Percentiles rank a stretch among this genome's conserved stretches.
These are phyloP conservation scores for Drosophila virilis DNA, from an alignment of 1,140 invertebrate species.

Conservation along the genomic window DNA sequence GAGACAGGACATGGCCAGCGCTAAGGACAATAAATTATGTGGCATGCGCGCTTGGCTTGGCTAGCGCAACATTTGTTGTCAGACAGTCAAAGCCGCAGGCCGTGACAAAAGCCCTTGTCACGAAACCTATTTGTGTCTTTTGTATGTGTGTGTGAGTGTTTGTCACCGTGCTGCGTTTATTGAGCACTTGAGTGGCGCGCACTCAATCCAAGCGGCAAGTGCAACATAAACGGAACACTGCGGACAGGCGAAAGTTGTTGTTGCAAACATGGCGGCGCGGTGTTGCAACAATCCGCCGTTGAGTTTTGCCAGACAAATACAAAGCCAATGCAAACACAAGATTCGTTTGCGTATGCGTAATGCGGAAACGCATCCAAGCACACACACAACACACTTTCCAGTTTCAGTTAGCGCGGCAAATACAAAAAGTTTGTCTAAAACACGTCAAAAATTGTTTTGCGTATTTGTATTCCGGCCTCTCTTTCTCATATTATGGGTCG, in stretches of 20 bases:
- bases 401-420: constrained; percentile 22
- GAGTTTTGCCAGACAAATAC: constrained; percentile 60
- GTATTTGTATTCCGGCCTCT: constrained; percentile 7
- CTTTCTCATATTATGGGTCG: not conserved
- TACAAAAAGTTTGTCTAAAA: constrained; percentile 39
- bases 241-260: constrained; percentile 44
- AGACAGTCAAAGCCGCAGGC: constrained; percentile 37
- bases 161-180: constrained; percentile 63
- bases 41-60: constrained; percentile 11
- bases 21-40: constrained; percentile 40
- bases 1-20: constrained; percentile 1
- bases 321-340: constrained; percentile 69
- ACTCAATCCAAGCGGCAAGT: constrained; percentile 61
- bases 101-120: constrained; percentile 44
- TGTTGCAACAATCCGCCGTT: constrained; percentile 56
- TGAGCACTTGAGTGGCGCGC: constrained; percentile 66
- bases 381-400: constrained; percentile 17
- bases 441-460: constrained; percentile 49
- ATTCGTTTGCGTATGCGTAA: constrained; percentile 65
- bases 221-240: constrained; percentile 47
- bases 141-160: constrained; percentile 34
- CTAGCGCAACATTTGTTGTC: constrained; percentile 24
- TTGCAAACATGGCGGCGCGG: constrained; percentile 49
- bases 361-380: constrained; percentile 20
- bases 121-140: constrained; percentile 23